Percentiles rank a stretch among this genome's conserved stretches.
Conservation (phyloP, 1,140 invertebrate genomes). For the Trachymyrmex cornetzi region DNA sequence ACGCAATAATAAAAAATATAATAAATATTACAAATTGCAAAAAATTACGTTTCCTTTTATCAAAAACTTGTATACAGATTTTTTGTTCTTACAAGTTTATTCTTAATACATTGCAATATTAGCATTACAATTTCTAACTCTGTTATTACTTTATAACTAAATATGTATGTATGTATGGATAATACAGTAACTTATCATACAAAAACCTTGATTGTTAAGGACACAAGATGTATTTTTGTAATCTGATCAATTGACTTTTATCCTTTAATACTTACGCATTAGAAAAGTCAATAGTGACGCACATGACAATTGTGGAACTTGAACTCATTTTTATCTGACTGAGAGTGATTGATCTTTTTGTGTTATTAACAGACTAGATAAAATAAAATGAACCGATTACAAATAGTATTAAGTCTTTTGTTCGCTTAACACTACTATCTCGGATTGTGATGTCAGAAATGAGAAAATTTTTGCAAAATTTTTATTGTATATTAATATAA, state of each 20-base stretch:
- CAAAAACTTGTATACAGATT: neutral
- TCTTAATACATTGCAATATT: neutral
- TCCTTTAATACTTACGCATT: neutral
- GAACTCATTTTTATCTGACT: neutral
- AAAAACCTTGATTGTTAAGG: neutral
- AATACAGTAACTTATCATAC: neutral
- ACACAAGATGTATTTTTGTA: neutral
- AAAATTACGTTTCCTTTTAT: neutral
- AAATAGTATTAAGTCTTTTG: neutral
- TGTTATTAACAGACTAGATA: too few species aligned
- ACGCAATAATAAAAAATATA: neutral
- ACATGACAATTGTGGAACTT: slow-evolving; percentile 1
- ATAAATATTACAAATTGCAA: neutral
- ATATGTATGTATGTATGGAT: neutral
- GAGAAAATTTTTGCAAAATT: too few species aligned
- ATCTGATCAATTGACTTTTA: neutral
- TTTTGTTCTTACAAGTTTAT: neutral
- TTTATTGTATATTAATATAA: too few species aligned
- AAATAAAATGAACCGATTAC: neutral
- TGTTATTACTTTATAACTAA: neutral
- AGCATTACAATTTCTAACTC: neutral
- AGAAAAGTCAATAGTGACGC: neutral
- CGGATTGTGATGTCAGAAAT: too few species aligned
- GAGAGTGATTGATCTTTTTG: neutral
- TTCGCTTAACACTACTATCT: too few species aligned